Conservation (phyloP, 2,113 vertebrate genomes). For the Nycticorax nycticorax region DNA sequence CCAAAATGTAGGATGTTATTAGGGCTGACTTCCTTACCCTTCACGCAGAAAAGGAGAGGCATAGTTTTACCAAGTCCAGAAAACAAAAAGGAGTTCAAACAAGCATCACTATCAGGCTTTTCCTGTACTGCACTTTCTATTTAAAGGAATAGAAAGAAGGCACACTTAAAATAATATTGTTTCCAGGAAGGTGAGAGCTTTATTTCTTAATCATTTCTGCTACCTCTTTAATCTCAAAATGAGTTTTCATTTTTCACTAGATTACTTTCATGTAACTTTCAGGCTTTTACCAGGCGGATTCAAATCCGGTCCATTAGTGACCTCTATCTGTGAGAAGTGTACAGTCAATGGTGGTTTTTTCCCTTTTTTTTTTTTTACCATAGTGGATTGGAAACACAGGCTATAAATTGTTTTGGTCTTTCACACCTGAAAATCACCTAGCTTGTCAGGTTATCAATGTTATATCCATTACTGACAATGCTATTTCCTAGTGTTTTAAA, state of each 20-base stretch:
- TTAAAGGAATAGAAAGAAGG: slow-evolving; percentile 34
- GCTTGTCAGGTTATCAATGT: not conserved
- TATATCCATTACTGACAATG: not conserved
- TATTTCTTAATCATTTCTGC: slow-evolving; percentile 37
- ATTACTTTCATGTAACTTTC: slow-evolving; percentile 75
- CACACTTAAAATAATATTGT: slow-evolving; percentile 25
- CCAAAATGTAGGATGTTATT: not conserved
- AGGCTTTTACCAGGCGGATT: slow-evolving; percentile 67
- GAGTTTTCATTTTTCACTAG: slow-evolving; percentile 69
- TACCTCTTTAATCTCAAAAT: slow-evolving; percentile 63
- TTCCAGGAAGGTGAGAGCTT: slow-evolving; percentile 50
- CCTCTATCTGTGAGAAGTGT: slow-evolving; percentile 83
- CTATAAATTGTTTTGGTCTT: slow-evolving; percentile 6
- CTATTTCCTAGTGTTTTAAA: slow-evolving; percentile 19
- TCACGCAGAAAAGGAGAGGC: not conserved
- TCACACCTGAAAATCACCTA: not conserved
- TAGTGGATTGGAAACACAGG: not conserved
- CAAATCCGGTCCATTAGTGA: slow-evolving; percentile 84
- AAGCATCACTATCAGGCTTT: not conserved
- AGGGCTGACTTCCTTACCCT: slow-evolving; percentile 5
- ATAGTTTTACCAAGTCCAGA: not conserved
- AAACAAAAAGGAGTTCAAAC: slow-evolving; percentile 39
- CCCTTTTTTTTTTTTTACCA: not conserved
- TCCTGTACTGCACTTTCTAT: not conserved
- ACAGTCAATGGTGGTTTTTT: slow-evolving; percentile 29